phyloP scores from a whole-genome alignment of 2,113 vertebrate genomes.

The Diadophis punctatus region DNA sequence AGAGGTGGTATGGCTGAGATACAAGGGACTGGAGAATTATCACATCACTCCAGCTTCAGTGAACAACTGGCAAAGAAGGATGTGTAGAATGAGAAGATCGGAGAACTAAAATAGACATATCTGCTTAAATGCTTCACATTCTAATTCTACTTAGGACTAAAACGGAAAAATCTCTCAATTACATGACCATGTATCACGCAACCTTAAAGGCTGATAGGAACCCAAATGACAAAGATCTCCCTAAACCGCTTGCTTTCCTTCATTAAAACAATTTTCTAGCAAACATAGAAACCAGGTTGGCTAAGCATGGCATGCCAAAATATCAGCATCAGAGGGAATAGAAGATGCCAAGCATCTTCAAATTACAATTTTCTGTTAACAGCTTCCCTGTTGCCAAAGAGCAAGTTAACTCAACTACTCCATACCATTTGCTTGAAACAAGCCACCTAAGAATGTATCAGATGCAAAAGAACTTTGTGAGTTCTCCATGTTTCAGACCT shows the following conservation, averaged over 20 bases:
- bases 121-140: background rate
- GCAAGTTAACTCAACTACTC: background rate
- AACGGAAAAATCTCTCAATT: background rate
- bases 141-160: background rate
- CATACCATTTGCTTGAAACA: background rate
- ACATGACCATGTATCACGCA: background rate
- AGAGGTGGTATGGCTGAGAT: constrained; percentile 23
- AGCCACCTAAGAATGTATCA: background rate
- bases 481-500: background rate
- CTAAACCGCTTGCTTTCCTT: background rate
- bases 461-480: background rate
- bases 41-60: fast-evolving
- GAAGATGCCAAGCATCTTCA: background rate
- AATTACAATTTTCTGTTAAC: background rate
- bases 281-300: background rate
- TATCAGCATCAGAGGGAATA: background rate
- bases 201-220: background rate
- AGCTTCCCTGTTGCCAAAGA: background rate
- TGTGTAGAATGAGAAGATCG: background rate
- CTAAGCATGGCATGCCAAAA: background rate
- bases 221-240: background rate
- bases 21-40: background rate
- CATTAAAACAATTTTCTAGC: background rate
- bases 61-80: background rate
- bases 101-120: background rate